Percentiles rank a stretch among this genome's conserved stretches.
phyloP scores from a whole-genome alignment of 2,113 vertebrate species.

The Sinocyclocheilus anophthalmus region DNA sequence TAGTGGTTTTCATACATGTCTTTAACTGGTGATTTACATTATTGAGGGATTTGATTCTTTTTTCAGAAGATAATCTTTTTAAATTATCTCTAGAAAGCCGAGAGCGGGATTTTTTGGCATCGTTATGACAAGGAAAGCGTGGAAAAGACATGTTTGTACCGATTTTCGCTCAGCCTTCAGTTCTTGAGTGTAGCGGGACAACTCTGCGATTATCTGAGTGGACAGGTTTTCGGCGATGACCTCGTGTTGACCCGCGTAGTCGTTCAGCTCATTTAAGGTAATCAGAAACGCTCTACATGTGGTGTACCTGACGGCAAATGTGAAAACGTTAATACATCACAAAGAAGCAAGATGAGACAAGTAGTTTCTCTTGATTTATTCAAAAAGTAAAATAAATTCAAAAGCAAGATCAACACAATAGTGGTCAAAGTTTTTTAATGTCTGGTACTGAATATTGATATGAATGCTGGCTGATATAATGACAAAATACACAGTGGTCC shows the following conservation, averaged over 20 bases:
- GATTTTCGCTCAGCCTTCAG: slow-evolving; percentile 94
- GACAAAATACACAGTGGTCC: not conserved
- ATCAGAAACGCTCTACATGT: slow-evolving; percentile 88
- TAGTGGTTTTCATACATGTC: not conserved
- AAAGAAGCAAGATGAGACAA: not conserved
- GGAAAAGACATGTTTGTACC: slow-evolving; percentile 67
- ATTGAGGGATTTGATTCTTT: slow-evolving; percentile 11
- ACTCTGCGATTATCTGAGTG: slow-evolving; percentile 82
- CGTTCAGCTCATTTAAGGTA: slow-evolving; percentile 88
- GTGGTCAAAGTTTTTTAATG: not conserved
- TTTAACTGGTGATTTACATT: too few relatives aligned
- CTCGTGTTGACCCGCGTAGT: slow-evolving; percentile 91
- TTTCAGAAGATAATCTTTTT: not conserved
- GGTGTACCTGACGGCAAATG: slow-evolving; percentile 79
- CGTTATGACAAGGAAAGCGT: not conserved
- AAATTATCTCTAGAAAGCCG: not conserved
- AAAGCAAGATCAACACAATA: not conserved
- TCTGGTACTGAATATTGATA: not conserved
- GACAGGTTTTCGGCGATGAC: slow-evolving; percentile 92
- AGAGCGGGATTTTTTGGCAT: too few relatives aligned
- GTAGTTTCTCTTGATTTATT: not conserved
- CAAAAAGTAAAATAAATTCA: not conserved
- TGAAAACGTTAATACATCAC: not conserved
- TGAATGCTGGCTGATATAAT: not conserved
- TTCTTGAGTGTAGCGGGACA: slow-evolving; percentile 87